Evolutionary conservation across 2,888 invertebrate genomes (phyloP).

Genomic region (Sisyra terminalis): DNA sequence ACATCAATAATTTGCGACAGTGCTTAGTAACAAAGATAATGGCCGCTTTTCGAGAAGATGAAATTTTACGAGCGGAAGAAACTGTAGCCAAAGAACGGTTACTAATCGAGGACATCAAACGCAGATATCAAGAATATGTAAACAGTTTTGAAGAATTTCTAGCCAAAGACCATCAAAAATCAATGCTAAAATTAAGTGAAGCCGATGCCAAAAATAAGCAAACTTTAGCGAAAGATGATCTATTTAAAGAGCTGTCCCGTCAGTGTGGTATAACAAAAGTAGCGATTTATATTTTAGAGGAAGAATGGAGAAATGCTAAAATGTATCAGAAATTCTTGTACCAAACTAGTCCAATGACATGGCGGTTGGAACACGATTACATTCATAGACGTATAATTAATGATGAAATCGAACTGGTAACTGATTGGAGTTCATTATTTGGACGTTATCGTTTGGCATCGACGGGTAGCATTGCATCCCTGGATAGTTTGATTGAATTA

Average conservation of each 20-base stretch:
- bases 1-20: constrained; percentile 29
- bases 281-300: constrained; percentile 40
- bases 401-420: constrained; percentile 5
- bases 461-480: constrained; percentile 18
- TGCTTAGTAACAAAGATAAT: constrained; percentile 27
- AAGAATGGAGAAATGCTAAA: constrained; percentile 41
- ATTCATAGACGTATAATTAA: background rate
- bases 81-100: constrained; percentile 35
- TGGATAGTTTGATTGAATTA: constrained; percentile 26
- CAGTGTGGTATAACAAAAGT: constrained; percentile 25
- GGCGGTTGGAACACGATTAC: constrained; percentile 34
- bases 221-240: constrained; percentile 27
- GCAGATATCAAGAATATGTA: constrained; percentile 32
- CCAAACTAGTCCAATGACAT: constrained; percentile 42
- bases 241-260: constrained; percentile 28
- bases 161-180: constrained; percentile 39
- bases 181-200: constrained; percentile 34
- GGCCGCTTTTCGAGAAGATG: constrained; percentile 27
- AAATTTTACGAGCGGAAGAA: constrained; percentile 33
- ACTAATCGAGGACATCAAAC: constrained; percentile 29
- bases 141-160: constrained; percentile 42
- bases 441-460: constrained; percentile 16
- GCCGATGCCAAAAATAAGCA: constrained; percentile 29
- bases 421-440: constrained; percentile 16
- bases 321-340: constrained; percentile 52